These are phyloP conservation scores for Brienomyrus longianalis DNA, from an alignment of 2,113 vertebrate genomes.

Conservation along the genomic window DNA sequence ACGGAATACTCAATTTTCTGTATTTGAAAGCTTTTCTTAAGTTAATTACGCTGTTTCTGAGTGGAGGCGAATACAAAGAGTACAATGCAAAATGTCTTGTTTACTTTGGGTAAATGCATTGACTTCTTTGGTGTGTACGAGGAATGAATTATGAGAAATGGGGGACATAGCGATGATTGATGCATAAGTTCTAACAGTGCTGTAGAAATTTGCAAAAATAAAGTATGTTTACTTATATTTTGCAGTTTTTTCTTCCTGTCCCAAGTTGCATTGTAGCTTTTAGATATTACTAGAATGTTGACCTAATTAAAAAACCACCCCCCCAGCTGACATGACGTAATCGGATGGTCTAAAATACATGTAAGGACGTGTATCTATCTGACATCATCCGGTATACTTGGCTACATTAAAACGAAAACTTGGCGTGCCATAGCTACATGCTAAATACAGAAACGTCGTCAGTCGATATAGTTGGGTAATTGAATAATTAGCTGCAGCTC, in stretches of 20 bases:
- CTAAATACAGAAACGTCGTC: neutral
- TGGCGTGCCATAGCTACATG: neutral
- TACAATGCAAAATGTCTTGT: constrained; percentile 22
- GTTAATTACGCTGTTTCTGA: constrained; percentile 15
- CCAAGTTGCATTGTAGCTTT: neutral
- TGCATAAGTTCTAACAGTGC: constrained; percentile 65
- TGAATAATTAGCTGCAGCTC: neutral
- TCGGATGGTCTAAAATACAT: neutral
- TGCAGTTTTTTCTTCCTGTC: neutral
- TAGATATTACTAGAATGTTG: neutral
- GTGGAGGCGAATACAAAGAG: constrained; percentile 15
- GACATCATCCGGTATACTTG: neutral
- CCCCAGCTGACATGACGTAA: neutral
- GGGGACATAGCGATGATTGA: constrained; percentile 46
- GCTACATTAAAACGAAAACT: neutral
- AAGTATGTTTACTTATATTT: constrained; percentile 35
- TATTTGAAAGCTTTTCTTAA: constrained; percentile 11
- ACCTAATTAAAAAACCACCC: neutral
- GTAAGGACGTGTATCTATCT: neutral
- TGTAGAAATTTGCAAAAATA: constrained; percentile 64
- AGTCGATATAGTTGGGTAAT: neutral
- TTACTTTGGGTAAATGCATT: constrained; percentile 50
- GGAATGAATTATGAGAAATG: constrained; percentile 56
- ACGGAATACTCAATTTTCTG: constrained; percentile 45
- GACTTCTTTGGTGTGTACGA: constrained; percentile 57